Base-by-base conservation (phyloP, 2,113 vertebrate genomes). In the Pygoscelis antarcticus region DNA sequence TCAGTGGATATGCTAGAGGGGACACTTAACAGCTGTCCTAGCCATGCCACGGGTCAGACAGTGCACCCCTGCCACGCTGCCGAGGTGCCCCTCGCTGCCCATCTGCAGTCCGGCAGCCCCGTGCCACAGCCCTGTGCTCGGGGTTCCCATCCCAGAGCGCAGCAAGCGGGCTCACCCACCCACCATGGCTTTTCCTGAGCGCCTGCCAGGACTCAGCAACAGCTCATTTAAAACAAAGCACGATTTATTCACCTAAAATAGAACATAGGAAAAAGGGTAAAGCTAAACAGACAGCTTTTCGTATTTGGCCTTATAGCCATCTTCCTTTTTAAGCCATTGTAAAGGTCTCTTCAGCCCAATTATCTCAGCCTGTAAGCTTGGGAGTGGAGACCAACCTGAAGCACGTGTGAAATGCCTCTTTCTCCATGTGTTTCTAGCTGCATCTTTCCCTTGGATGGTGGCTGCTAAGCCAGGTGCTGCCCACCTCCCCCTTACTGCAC, bases 21-120 rank as follows among this genome's bases (percentile, higher is more conserved):
- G 61, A 44, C 26, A 22, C 36, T 64, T 51, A 27, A 19, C 36
- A 78, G 52, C 79, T 32, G 15, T 51, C 27, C 27, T 42, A 71
- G 36, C 20, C 6, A 0, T 34, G 74, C 5, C 44, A 16, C 0
- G 4, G 14, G 13, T 61, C 30, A 70, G 49, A 26, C 2, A 2
- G 40, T 17, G 25, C 55, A 78, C 22, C 22, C 21, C 36, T 74
- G 68, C 34, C 66, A 25, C 0, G 0, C 36, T 66, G 52, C 52
- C 19, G 68, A 40, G 52, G 42, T 27, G 21, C 4, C 34, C 34
- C 66, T 61, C 13, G 5, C 23, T 2, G 1, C 20, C 22, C 0
- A 0, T 2, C 42, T 0, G 0, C 57, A 71, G 30, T 11, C 34
- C 1, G 0, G 44, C 54, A 26, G n/a, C 5, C 5, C 14, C 1